These are phyloP conservation scores for Delphinus delphis DNA, from an alignment of 2,113 vertebrate genomes.

Conservation along the genomic window DNA sequence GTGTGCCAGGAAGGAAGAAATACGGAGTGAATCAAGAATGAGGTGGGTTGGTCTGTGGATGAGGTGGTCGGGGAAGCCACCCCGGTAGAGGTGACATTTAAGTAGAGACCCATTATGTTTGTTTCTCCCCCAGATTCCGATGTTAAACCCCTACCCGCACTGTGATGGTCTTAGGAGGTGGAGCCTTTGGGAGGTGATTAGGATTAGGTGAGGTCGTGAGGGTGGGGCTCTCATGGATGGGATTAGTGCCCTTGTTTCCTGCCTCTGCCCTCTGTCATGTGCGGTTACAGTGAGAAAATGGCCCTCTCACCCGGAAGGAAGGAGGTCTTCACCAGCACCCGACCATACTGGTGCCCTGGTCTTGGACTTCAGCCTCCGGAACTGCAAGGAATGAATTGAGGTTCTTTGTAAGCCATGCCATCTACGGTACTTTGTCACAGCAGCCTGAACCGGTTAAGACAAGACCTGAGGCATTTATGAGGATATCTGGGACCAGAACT, in stretches of 20 bases:
- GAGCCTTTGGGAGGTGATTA: not conserved
- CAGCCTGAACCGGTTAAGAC: no score
- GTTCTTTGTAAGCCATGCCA: not conserved
- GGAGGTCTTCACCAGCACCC: fast-evolving
- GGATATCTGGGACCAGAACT: not conserved
- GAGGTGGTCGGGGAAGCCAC: not conserved
- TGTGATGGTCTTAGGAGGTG: not conserved
- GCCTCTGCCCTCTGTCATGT: fast-evolving
- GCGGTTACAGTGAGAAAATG: not conserved
- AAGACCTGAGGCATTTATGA: not conserved
- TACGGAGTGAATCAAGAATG: not conserved
- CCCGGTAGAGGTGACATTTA: not conserved
- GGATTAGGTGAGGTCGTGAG: not conserved
- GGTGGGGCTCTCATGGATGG: not conserved
- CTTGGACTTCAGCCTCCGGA: not conserved
- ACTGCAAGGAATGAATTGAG: not conserved
- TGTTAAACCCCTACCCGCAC: fast-evolving
- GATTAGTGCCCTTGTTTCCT: not conserved
- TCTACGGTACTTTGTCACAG: not conserved
- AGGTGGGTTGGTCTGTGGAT: not conserved
- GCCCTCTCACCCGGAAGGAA: not conserved
- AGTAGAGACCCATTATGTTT: not conserved
- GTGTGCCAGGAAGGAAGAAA: not conserved
- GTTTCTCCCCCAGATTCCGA: not conserved
- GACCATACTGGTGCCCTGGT: no score